phyloP scores from a whole-genome alignment of 1,140 invertebrate genomes.

The Liolophura sinensis region DNA sequence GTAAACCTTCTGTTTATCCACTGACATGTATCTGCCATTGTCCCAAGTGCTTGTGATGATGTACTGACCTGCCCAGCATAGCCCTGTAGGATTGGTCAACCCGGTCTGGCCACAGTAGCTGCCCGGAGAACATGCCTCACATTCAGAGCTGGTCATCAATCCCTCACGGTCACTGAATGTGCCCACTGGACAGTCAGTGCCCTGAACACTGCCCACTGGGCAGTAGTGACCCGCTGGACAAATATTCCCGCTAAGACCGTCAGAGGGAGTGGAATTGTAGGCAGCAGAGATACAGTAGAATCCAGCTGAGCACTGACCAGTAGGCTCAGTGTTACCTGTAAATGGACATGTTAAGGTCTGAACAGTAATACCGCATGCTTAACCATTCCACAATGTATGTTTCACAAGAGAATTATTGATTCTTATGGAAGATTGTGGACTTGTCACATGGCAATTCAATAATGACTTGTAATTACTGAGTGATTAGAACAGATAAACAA shows the following conservation, averaged over 20 bases:
- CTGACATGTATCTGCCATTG: neutral
- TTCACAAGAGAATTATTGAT: no score
- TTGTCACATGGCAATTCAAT: no score
- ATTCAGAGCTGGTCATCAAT: slow-evolving; percentile 32
- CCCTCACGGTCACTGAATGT: slow-evolving; percentile 50
- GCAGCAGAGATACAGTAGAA: slow-evolving; percentile 46
- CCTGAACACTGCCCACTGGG: slow-evolving; percentile 38
- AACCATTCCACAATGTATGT: no score
- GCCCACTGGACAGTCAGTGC: slow-evolving; percentile 42
- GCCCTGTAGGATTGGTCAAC: slow-evolving; percentile 37
- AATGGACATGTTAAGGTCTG: neutral
- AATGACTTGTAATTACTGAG: no score
- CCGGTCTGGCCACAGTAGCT: slow-evolving; percentile 44
- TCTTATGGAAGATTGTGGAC: no score
- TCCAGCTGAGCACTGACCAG: slow-evolving; percentile 39
- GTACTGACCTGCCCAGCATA: slow-evolving; percentile 44
- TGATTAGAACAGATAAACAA: no score
- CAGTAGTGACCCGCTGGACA: slow-evolving; percentile 51
- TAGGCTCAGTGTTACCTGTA: slow-evolving; percentile 45
- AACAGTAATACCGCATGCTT: no score
- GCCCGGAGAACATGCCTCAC: slow-evolving; percentile 43
- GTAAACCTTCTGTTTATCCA: neutral
- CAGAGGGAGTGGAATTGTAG: slow-evolving; percentile 40
- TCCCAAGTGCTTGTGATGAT: neutral
- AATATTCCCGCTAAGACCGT: slow-evolving; percentile 44